Percentiles rank a stretch among this genome's conserved stretches.
Conservation (phyloP, 2,113 vertebrate species). For the Hippocampus guttulatus region DNA sequence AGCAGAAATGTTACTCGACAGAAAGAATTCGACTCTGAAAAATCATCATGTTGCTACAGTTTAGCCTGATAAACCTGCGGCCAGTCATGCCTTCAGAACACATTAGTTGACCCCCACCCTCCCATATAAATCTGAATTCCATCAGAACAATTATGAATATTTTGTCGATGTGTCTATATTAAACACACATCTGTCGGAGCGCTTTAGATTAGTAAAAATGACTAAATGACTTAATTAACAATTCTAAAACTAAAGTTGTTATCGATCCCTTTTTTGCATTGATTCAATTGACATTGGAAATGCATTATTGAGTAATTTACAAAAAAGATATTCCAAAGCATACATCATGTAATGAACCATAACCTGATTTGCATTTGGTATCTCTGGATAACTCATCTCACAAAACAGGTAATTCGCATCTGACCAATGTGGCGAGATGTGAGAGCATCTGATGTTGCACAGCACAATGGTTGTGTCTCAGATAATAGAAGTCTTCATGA, state of each 20-base stretch:
- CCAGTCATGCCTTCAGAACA: conserved; percentile 13
- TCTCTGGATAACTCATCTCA: background rate
- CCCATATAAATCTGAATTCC: background rate
- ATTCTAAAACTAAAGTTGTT: background rate
- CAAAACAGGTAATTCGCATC: background rate
- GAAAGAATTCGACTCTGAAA: conserved; percentile 3
- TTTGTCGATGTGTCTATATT: too few relatives aligned
- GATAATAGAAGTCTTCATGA: background rate
- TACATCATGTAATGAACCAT: background rate
- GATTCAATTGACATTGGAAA: conserved; percentile 8
- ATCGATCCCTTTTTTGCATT: background rate
- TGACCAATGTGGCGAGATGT: background rate
- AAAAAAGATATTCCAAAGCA: background rate
- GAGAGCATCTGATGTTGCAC: background rate
- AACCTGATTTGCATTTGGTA: background rate
- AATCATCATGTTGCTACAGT: background rate
- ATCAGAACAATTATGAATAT: background rate
- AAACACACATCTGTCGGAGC: background rate
- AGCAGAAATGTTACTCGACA: background rate
- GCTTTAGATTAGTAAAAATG: background rate
- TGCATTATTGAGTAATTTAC: background rate
- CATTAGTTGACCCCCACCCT: conserved; percentile 10
- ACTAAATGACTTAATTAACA: background rate
- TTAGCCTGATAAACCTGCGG: background rate
- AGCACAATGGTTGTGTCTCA: background rate